Conservation (phyloP, 2,888 invertebrate species). For the Amiota minor region DNA sequence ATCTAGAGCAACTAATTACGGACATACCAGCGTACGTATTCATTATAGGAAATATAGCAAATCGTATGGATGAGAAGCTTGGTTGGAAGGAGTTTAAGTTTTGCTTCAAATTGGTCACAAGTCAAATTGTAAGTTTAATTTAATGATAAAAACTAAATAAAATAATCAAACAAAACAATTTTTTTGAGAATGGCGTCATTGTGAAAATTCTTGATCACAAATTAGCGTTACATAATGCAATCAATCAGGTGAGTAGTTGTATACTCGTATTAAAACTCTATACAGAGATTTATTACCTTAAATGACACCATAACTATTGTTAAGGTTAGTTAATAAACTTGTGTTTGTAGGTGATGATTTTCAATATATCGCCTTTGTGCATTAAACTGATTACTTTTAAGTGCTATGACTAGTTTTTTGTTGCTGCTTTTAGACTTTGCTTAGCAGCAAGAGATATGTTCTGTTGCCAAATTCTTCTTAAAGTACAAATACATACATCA, state of each 20-base stretch:
- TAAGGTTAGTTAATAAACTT: too few relatives aligned
- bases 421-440: too few relatives aligned
- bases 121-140: constrained; percentile 78
- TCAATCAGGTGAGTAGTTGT: constrained; percentile 71
- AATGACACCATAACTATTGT: too few relatives aligned
- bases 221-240: constrained; percentile 74
- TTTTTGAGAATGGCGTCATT: constrained; percentile 75
- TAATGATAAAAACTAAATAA: neutral
- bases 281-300: too few relatives aligned
- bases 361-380: too few relatives aligned
- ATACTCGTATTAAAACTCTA: neutral
- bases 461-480: too few relatives aligned
- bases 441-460: too few relatives aligned
- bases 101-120: constrained; percentile 78
- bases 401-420: too few relatives aligned
- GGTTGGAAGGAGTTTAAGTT: constrained; percentile 79
- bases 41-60: constrained; percentile 78
- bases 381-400: too few relatives aligned
- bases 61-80: constrained; percentile 78
- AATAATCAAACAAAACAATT: neutral
- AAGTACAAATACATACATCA: too few relatives aligned
- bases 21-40: constrained; percentile 79
- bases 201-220: constrained; percentile 75
- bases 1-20: constrained; percentile 78
- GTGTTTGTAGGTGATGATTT: too few relatives aligned